Percentiles rank a stretch among this genome's conserved stretches.
Evolutionary conservation across 2,113 vertebrate species (phyloP).

Genomic region (Ciconia boyciana): DNA sequence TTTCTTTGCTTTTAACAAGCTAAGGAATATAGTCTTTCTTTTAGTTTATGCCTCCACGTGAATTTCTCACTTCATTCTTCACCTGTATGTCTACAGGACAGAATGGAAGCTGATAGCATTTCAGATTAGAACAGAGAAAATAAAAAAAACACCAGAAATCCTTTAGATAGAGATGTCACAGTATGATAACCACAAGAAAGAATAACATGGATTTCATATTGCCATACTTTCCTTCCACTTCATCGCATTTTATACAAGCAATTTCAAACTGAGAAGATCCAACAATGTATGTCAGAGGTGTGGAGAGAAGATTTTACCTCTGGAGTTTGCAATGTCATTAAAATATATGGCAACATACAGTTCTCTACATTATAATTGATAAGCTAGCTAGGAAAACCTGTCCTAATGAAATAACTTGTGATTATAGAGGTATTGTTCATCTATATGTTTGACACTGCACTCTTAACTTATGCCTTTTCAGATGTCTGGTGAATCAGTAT

Average conservation of each 20-base stretch:
- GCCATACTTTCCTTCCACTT: background rate
- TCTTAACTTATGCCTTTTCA: background rate
- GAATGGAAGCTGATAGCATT: background rate
- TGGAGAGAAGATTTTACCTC: background rate
- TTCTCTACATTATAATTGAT: background rate
- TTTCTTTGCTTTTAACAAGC: background rate
- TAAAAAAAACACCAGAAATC: background rate
- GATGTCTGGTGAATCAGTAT: background rate
- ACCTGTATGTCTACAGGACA: background rate
- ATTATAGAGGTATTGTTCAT: background rate
- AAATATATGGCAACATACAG: background rate
- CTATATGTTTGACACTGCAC: background rate
- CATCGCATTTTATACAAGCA: background rate
- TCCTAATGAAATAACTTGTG: background rate
- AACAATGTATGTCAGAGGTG: background rate
- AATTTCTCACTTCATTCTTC: background rate
- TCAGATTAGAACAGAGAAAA: background rate
- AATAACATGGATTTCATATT: background rate
- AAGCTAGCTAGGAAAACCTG: background rate
- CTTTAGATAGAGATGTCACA: background rate
- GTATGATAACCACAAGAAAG: background rate
- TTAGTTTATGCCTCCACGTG: background rate
- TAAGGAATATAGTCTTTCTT: background rate
- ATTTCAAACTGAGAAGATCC: background rate
- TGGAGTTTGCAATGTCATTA: background rate